Percentiles rank a stretch among this genome's conserved stretches.
Conservation (phyloP, 2,797 vertebrate species). For the Centroberyx gerrardi region DNA sequence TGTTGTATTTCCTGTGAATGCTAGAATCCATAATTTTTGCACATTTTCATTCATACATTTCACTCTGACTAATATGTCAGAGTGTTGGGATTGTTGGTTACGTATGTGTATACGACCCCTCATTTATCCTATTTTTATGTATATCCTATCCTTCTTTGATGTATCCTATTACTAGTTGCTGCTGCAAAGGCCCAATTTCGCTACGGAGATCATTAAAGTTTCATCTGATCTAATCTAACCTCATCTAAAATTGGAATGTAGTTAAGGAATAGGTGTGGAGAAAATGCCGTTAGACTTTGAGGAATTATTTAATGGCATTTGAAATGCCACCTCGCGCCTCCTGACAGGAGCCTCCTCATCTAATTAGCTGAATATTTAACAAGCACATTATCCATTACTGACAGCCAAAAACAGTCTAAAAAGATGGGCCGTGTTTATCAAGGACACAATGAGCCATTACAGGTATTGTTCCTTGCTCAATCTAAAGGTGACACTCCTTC, state of each 20-base stretch:
- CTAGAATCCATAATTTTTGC: no score
- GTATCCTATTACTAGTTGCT: conserved; percentile 6
- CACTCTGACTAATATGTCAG: no score
- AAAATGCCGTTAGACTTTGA: conserved; percentile 48
- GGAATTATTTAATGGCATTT: conserved; percentile 78
- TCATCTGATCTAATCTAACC: conserved; percentile 60
- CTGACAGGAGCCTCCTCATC: conserved; percentile 70
- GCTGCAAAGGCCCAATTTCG: conserved; percentile 19
- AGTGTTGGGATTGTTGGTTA: no score
- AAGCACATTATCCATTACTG: conserved; percentile 73
- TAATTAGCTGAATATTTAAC: conserved; percentile 85
- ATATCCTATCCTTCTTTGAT: neutral
- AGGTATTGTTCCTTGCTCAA: conserved; percentile 70
- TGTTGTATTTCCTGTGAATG: no score
- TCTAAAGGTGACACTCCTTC: conserved; percentile 66
- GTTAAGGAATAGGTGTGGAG: conserved; percentile 49
- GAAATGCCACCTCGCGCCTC: conserved; percentile 75
- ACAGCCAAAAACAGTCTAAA: conserved; percentile 72
- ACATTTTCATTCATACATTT: no score
- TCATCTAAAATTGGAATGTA: conserved; percentile 54
- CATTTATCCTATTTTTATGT: neutral
- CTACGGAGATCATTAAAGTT: conserved; percentile 51
- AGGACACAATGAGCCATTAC: conserved; percentile 70
- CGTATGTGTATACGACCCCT: neutral
- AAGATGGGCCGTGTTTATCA: conserved; percentile 64